These are phyloP conservation scores for Papilio xuthus DNA, from an alignment of 1,140 invertebrate genomes.

Conservation along the genomic window DNA sequence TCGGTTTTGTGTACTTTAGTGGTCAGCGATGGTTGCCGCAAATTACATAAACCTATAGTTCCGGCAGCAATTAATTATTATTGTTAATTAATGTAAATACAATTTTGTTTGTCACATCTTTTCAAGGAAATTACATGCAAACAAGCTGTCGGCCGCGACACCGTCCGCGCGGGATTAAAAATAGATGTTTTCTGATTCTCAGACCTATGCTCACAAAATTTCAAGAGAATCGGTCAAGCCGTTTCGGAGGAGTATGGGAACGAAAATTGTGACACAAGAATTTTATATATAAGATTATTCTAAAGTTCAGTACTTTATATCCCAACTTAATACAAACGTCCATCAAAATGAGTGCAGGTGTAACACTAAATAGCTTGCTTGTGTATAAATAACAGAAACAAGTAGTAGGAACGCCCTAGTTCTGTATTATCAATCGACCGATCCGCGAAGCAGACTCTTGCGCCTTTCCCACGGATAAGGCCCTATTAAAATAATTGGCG, in stretches of 20 bases:
- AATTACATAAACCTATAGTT: not conserved
- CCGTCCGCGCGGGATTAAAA: no score
- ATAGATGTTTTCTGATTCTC: no score
- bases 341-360: not conserved
- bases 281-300: no score
- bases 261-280: no score
- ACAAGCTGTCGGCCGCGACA: no score
- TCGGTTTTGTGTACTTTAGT: not conserved
- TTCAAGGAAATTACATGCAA: no score
- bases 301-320: no score
- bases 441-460: not conserved
- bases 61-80: not conserved
- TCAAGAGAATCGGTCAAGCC: no score
- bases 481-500: constrained; percentile 33
- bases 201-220: no score
- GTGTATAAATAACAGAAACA: not conserved
- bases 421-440: not conserved
- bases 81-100: not conserved
- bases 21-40: not conserved
- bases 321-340: no score
- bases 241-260: no score
- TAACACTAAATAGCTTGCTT: not conserved
- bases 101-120: not conserved
- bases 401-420: not conserved
- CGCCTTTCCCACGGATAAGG: constrained; percentile 29